A percentile compares a stretch with the other conserved stretches of the same genome.
These are phyloP conservation scores for Phalacrocorax brasilianus DNA, from an alignment of 2,113 vertebrate species.

Conservation along the genomic window DNA sequence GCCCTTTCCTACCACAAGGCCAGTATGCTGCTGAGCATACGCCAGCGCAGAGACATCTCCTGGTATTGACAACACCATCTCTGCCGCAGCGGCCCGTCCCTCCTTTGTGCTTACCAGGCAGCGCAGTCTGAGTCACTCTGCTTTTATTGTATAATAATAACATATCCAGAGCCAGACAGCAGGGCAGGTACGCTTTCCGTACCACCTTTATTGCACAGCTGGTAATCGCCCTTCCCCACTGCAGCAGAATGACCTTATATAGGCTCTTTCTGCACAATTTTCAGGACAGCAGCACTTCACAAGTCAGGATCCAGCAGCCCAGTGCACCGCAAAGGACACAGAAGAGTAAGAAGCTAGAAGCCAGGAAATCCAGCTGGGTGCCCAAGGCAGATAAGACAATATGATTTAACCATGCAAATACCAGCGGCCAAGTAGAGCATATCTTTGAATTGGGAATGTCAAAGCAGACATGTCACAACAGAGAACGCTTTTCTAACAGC, in stretches of 20 bases:
- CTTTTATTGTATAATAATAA: background rate
- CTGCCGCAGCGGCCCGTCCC: background rate
- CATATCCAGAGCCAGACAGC: background rate
- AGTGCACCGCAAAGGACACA: background rate
- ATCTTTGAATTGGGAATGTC: background rate
- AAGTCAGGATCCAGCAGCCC: background rate
- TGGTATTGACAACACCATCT: background rate
- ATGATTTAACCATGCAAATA: conserved; percentile 38
- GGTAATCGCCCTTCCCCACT: background rate
- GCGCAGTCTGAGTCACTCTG: background rate
- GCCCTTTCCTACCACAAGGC: background rate
- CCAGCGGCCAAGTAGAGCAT: conserved; percentile 18
- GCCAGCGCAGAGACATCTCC: background rate
- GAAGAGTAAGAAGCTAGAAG: background rate
- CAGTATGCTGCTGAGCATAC: fast-evolving
- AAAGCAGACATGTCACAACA: background rate
- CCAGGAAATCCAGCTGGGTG: background rate
- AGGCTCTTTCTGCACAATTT: background rate
- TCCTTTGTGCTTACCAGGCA: background rate
- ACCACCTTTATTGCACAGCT: background rate
- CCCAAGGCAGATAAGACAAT: conserved; percentile 2
- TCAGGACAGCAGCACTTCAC: background rate
- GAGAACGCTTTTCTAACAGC: background rate
- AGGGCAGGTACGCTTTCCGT: background rate
- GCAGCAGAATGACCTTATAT: background rate